Evolutionary conservation across 2,888 invertebrate genomes (phyloP).

Genomic region (Phalera bucephala): DNA sequence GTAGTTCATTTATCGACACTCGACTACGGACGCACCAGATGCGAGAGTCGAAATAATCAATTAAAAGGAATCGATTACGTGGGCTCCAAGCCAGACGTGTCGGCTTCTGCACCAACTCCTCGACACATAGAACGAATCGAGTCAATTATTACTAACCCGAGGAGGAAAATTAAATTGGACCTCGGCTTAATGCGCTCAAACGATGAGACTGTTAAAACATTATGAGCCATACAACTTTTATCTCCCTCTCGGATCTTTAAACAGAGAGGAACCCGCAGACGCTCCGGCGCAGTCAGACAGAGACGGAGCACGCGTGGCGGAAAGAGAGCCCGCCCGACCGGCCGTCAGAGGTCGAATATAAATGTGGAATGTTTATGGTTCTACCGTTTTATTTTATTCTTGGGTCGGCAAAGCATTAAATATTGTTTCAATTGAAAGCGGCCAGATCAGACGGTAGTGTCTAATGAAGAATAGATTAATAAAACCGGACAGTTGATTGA

Average conservation of each 20-base stretch:
- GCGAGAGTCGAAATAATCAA: conserved; percentile 58
- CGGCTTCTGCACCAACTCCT: conserved; percentile 53
- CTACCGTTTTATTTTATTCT: conserved; percentile 82
- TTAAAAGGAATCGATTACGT: conserved; percentile 67
- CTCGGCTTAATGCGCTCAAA: conserved; percentile 40
- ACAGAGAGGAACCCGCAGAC: conserved; percentile 70
- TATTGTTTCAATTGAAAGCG: conserved; percentile 83
- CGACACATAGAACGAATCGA: conserved; percentile 74
- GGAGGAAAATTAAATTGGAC: conserved; percentile 71
- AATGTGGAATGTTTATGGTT: conserved; percentile 83
- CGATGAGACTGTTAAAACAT: conserved; percentile 76
- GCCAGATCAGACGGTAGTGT: conserved; percentile 68
- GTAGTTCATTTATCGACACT: conserved; percentile 30
- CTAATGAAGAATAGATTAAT: conserved; percentile 77
- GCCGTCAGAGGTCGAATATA: conserved; percentile 80
- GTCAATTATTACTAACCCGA: conserved; percentile 72
- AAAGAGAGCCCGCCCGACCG: conserved; percentile 54
- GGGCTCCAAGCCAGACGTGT: conserved; percentile 39
- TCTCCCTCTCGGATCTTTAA: conserved; percentile 71
- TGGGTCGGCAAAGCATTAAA: conserved; percentile 76
- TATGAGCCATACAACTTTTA: conserved; percentile 78
- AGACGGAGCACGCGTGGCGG: conserved; percentile 41
- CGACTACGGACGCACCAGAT: conserved; percentile 33
- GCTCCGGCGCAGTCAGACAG: conserved; percentile 68
- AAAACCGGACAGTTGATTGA: conserved; percentile 66